A percentile compares a stretch with the other conserved stretches of the same genome.
phyloP scores from a whole-genome alignment of 2,113 vertebrate genomes.

The Lepisosteus oculatus region DNA sequence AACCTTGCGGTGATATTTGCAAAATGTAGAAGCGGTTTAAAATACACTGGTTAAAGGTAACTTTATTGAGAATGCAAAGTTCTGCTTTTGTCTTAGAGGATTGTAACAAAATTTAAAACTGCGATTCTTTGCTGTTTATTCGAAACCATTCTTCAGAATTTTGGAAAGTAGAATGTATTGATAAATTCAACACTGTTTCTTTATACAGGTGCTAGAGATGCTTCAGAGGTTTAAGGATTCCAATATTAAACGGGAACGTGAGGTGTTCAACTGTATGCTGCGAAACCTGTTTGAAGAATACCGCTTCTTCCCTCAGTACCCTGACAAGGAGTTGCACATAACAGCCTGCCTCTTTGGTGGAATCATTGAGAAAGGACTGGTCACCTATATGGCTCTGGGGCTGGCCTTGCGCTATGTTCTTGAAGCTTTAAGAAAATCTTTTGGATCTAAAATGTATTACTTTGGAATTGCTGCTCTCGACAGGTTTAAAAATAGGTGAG shows the following conservation, averaged over 20 bases:
- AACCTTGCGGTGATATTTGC: too few relatives aligned
- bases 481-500: conserved; percentile 98
- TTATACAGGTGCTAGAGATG: conserved; percentile 92
- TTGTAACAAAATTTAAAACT: too few relatives aligned
- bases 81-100: too few relatives aligned
- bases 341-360: conserved; percentile 97
- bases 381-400: conserved; percentile 96
- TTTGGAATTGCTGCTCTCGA: conserved; percentile 98
- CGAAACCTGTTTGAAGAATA: conserved; percentile 98
- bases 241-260: conserved; percentile 91
- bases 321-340: conserved; percentile 98
- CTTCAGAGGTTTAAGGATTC: conserved; percentile 98
- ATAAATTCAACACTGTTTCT: background rate
- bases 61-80: too few relatives aligned
- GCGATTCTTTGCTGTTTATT: too few relatives aligned
- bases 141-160: too few relatives aligned
- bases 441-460: conserved; percentile 98
- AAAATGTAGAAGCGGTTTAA: too few relatives aligned
- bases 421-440: conserved; percentile 97
- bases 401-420: conserved; percentile 94
- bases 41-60: too few relatives aligned
- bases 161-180: too few relatives aligned
- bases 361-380: conserved; percentile 97
- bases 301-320: conserved; percentile 96
- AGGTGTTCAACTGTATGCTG: conserved; percentile 98